These are phyloP conservation scores for Lycaon pictus DNA, from an alignment of 2,113 vertebrate genomes.

Conservation along the genomic window DNA sequence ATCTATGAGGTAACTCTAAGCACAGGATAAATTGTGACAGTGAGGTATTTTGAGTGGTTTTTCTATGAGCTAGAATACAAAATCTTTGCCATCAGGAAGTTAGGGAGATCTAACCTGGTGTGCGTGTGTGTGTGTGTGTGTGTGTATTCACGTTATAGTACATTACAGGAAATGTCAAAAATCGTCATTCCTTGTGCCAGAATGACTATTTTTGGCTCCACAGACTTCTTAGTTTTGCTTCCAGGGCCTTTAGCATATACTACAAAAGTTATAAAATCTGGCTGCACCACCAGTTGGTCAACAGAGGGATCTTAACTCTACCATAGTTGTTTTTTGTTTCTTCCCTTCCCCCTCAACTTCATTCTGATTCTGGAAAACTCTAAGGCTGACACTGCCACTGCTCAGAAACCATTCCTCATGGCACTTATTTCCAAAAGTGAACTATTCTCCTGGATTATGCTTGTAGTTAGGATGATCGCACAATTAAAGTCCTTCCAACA, in stretches of 20 bases:
- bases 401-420: background rate
- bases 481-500: background rate
- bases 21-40: background rate
- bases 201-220: background rate
- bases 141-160: background rate
- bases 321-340: background rate
- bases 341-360: background rate
- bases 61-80: background rate
- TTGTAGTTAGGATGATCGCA: background rate
- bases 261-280: background rate
- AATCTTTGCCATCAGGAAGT: background rate
- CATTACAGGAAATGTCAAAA: background rate
- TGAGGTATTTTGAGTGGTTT: background rate
- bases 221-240: background rate
- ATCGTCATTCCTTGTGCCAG: background rate
- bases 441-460: background rate
- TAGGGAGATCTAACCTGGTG: background rate
- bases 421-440: background rate
- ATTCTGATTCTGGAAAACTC: background rate
- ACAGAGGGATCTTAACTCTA: background rate
- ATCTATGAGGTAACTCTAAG: background rate
- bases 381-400: background rate
- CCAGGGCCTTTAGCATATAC: background rate
- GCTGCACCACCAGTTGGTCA: background rate
- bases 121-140: background rate